Conservation (phyloP, 2,797 vertebrate species). For the Scolopax rusticola region DNA sequence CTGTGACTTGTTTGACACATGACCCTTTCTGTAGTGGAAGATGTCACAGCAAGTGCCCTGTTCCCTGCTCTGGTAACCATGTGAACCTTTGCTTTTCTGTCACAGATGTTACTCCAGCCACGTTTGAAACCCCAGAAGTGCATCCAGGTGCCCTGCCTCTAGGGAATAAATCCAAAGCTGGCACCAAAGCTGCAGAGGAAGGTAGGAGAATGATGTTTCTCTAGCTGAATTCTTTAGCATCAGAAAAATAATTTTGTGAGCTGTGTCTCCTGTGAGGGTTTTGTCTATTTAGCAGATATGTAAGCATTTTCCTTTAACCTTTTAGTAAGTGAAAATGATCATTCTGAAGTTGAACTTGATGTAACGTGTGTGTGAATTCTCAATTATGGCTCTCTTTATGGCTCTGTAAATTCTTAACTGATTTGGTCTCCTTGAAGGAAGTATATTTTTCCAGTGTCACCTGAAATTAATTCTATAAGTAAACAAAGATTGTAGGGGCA, state of each 20-base stretch:
- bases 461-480: not conserved
- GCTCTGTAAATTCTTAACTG: not conserved
- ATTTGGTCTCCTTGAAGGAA: not conserved
- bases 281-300: not conserved
- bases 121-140: slow-evolving; percentile 94
- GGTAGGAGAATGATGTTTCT: slow-evolving; percentile 74
- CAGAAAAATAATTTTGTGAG: not conserved
- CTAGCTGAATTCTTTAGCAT: not conserved
- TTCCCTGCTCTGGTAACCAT: not conserved
- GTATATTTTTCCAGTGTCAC: not conserved
- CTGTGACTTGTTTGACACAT: not conserved
- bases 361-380: not conserved
- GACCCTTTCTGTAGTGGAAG: not conserved
- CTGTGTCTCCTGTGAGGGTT: not conserved
- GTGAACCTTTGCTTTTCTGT: not conserved
- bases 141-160: slow-evolving; percentile 77
- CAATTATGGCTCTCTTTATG: not conserved
- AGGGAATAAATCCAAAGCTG: slow-evolving; percentile 68
- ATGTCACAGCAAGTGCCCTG: not conserved
- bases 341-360: not conserved
- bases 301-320: not conserved
- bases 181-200: slow-evolving; percentile 75
- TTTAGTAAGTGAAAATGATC: not conserved
- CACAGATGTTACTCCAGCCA: slow-evolving; percentile 92
- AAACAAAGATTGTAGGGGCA: not conserved